phyloP scores from a whole-genome alignment of 2,797 vertebrate genomes.

The Hoplostethus atlanticus region DNA sequence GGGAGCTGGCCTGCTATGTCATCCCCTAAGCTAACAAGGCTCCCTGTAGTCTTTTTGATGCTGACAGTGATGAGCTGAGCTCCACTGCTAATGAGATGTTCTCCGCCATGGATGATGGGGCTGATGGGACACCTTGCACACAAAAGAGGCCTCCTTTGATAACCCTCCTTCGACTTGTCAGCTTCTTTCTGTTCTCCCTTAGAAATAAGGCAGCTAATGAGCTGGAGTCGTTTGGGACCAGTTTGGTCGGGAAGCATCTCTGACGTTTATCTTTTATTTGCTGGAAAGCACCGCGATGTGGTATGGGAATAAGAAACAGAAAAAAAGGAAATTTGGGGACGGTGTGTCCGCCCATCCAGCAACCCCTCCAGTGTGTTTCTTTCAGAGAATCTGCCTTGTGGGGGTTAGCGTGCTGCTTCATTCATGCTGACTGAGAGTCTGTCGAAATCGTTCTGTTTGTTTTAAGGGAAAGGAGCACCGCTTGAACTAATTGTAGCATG shows the following conservation, averaged over 20 bases:
- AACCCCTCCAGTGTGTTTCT: background rate
- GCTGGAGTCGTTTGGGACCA: constrained; percentile 29
- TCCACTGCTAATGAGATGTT: constrained; percentile 72
- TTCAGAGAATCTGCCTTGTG: background rate
- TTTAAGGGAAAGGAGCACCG: constrained; percentile 27
- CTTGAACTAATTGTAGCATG: constrained; percentile 33
- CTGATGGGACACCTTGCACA: constrained; percentile 55
- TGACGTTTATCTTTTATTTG: constrained; percentile 35
- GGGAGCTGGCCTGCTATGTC: constrained; percentile 43
- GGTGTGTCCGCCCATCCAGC: background rate
- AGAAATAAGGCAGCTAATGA: constrained; percentile 49
- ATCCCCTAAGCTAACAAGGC: constrained; percentile 60
- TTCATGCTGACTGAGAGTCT: constrained; percentile 20
- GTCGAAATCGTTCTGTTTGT: constrained; percentile 32
- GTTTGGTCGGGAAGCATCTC: constrained; percentile 31
- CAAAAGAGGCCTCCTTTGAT: constrained; percentile 54
- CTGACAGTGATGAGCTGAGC: constrained; percentile 72
- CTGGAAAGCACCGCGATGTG: background rate
- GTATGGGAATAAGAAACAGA: background rate
- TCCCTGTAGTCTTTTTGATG: constrained; percentile 56
- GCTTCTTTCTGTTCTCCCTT: constrained; percentile 35
- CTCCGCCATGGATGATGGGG: constrained; percentile 53
- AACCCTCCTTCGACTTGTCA: constrained; percentile 54
- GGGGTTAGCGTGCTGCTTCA: constrained; percentile 20
- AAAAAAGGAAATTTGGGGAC: constrained; percentile 8